phyloP scores from a whole-genome alignment of 2,888 invertebrate species.

The Piscicola geometra region DNA sequence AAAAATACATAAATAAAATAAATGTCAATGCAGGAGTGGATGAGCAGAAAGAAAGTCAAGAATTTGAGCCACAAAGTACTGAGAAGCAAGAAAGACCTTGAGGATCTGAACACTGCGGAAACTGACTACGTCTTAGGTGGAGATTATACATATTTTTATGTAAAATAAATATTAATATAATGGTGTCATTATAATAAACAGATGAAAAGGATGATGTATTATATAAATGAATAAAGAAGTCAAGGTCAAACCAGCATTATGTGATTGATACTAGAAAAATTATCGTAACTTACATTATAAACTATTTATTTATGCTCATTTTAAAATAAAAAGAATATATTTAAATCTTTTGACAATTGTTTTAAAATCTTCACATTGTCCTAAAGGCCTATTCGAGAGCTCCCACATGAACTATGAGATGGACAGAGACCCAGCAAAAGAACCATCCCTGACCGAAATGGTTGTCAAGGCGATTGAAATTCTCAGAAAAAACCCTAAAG shows the following conservation, averaged over 20 bases:
- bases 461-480: constrained; percentile 41
- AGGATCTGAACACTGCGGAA: not conserved
- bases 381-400: constrained; percentile 49
- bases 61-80: not conserved
- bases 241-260: too few relatives aligned
- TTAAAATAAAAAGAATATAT: too few relatives aligned
- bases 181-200: too few relatives aligned
- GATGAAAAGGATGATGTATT: too few relatives aligned
- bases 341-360: too few relatives aligned
- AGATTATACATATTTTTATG: too few relatives aligned
- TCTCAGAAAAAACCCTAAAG: constrained; percentile 36
- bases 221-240: too few relatives aligned
- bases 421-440: constrained; percentile 49
- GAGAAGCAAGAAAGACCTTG: not conserved
- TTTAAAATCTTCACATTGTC: too few relatives aligned
- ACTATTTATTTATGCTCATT: not conserved
- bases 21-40: not conserved
- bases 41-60: not conserved
- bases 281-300: not conserved
- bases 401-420: constrained; percentile 70
- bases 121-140: not conserved
- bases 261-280: too few relatives aligned
- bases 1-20: too few relatives aligned
- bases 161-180: too few relatives aligned
- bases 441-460: constrained; percentile 51